A percentile compares a stretch with the other conserved stretches of the same genome.
Conservation (phyloP, 2,888 invertebrate species). For the Bugulina stolonifera region DNA sequence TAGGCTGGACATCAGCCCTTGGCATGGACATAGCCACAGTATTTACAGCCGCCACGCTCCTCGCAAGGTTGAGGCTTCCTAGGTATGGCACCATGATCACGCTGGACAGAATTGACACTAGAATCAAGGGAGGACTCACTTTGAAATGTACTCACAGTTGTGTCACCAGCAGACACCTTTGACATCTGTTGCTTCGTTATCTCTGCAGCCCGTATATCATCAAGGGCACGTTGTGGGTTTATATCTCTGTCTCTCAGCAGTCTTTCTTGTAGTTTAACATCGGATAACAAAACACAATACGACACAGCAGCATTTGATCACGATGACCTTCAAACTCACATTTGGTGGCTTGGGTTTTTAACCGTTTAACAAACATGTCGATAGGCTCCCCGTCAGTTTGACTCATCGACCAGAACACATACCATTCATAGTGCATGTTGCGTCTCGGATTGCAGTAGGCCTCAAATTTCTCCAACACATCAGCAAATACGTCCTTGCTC, state of each 20-base stretch:
- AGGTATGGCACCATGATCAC: background rate
- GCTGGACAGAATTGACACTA: background rate
- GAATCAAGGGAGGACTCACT: slow-evolving; percentile 1
- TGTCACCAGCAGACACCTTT: background rate
- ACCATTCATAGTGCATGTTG: slow-evolving; percentile 2
- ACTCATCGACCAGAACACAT: slow-evolving; percentile 1
- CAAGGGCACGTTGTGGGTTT: background rate
- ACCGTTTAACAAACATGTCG: slow-evolving; percentile 1
- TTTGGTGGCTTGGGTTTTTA: slow-evolving; percentile 15
- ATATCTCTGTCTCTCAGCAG: background rate
- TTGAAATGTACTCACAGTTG: background rate
- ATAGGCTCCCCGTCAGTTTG: slow-evolving; percentile 11
- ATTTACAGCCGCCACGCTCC: background rate
- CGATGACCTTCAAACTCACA: slow-evolving; percentile 3
- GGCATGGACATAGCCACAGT: slow-evolving; percentile 23
- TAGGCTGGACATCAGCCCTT: slow-evolving; percentile 30
- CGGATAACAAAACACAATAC: background rate
- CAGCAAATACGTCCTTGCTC: background rate
- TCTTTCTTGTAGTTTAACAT: background rate
- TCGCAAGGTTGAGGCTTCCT: background rate
- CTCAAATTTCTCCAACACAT: slow-evolving; percentile 19
- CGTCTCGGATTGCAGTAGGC: slow-evolving; percentile 3
- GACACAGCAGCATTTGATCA: slow-evolving; percentile 6
- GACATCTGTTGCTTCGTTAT: slow-evolving; percentile 7
- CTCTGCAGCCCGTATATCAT: slow-evolving; percentile 7